Base-by-base conservation (phyloP, 2,888 invertebrate genomes). In the Dilophus febrilis region DNA sequence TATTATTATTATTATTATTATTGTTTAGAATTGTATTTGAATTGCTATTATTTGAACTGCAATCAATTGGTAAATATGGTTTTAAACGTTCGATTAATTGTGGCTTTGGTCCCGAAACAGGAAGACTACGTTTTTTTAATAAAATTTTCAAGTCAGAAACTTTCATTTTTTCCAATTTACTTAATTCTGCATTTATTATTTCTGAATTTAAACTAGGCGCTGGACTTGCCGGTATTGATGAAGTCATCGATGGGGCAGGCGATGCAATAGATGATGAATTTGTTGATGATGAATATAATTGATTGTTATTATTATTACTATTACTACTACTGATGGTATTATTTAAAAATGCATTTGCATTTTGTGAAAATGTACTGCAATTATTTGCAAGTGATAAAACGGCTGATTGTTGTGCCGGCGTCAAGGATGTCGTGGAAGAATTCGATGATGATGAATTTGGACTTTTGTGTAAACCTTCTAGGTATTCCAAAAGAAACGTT, bases 61-160 rank as follows among this genome's bases (percentile, higher is more conserved):
- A 61, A 37, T 64, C 64, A 17, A 61, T 41, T 2, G 67, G 52
- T 38, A 71, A 53, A 12, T 74, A 84, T 1, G 82, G 84, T 47
- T 84, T 82, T 41, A 95, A 65, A 32, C 95, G 73, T 57, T 95
- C 92, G 42, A 97, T 84, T 32, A 97, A 65, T 56, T 92, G 90
- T 8, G 92, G 90, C 57, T 97, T 97, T 1, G 94, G 82, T 1
- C 95, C 95, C 11, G 94, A 94, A 1, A 97, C 95, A 5, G 94
- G 88, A 44, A 97, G 66, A 60, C 84, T 92, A 37, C 95, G 74
- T 42, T 86, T 81, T 61, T 94, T 95, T 51, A 94, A 72, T 59
- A 95, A 94, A 42, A 84, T 83, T 58, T 92, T 91, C 48, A 95
- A 68, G 57, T 95, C 94, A 45, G 86, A 88, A 40, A 87, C 94